Evolutionary conservation across 2,888 invertebrate genomes (phyloP), one percentile per base, ranked within the genome.

Genomic region (Cancer borealis): DNA sequence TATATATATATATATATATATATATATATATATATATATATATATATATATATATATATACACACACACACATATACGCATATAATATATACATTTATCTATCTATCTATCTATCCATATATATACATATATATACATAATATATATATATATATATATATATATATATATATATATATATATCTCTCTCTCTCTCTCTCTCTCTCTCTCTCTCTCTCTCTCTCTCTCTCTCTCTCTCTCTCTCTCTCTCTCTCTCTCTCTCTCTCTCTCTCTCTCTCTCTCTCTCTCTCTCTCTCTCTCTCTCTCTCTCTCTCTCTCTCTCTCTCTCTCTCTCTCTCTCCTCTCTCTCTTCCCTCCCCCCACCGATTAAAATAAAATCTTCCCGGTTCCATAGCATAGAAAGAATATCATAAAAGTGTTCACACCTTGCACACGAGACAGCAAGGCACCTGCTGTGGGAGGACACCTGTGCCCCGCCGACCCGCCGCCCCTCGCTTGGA

Each of bases 251-350:
- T 66, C 73, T 73, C 26, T 26, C 73, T 79, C 73, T 79, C 73
- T 26, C 26, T 26, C 26, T 26, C 79, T 26, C 79, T 79, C 79
- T 79, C 79, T 79, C 79, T 79, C 79, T 79, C 79, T 79, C 79
- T 79, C 79, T 79, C 79, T 79, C 79, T 79, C 79, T 79, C 79
- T 79, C 79, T 79, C 79, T 79, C 79, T 79, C 79, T 79, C 79
- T 79, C 79, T 79, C 79, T 79, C 79, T 79, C 79, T 79, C 79
- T 79, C 79, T 79, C 79, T 79, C 79, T 79, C 79, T 79, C 79
- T 79, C 79, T 30, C 79, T 79, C 79, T 79, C 79, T 79, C 79
- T 79, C 79, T 79, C 26, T 26, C 30, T 30, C 79, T 8, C 79
- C 1, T 21, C 66, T 21, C n/a, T 66, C 66, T 21, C 5, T 21